Evolutionary conservation across 2,888 invertebrate genomes (phyloP).

Genomic region (Amblyjoppa proteus): DNA sequence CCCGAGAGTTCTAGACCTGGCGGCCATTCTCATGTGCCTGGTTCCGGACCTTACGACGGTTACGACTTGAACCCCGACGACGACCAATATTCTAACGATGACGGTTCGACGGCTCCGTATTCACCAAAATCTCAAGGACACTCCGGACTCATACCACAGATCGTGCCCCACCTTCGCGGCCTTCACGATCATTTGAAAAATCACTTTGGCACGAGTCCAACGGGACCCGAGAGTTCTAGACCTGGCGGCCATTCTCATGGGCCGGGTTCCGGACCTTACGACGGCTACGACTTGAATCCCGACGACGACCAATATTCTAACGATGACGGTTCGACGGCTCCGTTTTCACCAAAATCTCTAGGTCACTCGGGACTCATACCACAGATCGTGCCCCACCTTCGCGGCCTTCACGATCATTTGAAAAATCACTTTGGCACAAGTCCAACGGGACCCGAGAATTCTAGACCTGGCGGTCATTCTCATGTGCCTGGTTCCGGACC

Average conservation of each 20-base stretch:
- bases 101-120: neutral
- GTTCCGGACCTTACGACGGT: neutral
- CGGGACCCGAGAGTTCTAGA: too few relatives aligned
- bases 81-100: neutral
- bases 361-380: neutral
- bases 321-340: neutral
- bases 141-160: neutral
- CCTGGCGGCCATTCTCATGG: neutral
- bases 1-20: neutral
- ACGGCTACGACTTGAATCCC: neutral
- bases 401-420: too few relatives aligned
- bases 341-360: too few relatives aligned
- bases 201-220: too few relatives aligned
- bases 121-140: neutral
- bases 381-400: too few relatives aligned
- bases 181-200: too few relatives aligned
- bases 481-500: neutral
- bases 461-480: too few relatives aligned
- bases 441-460: neutral
- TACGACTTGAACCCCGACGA: neutral
- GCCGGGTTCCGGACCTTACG: neutral
- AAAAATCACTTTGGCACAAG: too few relatives aligned
- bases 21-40: neutral
- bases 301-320: neutral
- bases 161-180: too few relatives aligned